A percentile compares a stretch with the other conserved stretches of the same genome.
These are phyloP conservation scores for Dasysyrphus albostriatus DNA, from an alignment of 2,888 invertebrate species.

Conservation along the genomic window DNA sequence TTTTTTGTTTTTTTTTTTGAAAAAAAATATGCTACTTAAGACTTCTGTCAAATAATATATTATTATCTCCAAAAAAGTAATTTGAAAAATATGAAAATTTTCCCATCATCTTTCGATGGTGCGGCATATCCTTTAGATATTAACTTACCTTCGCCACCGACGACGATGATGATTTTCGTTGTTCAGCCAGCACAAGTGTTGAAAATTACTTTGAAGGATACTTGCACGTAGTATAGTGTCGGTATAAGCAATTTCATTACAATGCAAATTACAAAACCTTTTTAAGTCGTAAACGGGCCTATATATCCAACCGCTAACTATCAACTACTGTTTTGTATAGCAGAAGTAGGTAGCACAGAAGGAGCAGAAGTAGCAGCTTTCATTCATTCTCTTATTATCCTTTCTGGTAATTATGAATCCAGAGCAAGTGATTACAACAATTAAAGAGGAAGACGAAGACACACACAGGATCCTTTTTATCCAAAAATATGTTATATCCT, in stretches of 20 bases:
- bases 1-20: not conserved
- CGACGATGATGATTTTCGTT: conserved; percentile 26
- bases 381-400: conserved; percentile 53
- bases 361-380: conserved; percentile 38
- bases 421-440: conserved; percentile 65
- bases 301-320: conserved; percentile 62
- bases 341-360: conserved; percentile 11
- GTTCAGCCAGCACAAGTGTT: conserved; percentile 51
- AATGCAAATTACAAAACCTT: conserved; percentile 59
- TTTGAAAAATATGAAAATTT: conserved; percentile 64
- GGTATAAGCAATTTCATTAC: conserved; percentile 52
- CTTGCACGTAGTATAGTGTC: conserved; percentile 47
- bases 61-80: conserved; percentile 37
- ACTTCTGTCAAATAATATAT: conserved; percentile 28
- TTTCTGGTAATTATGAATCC: conserved; percentile 62
- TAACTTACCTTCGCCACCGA: conserved; percentile 41
- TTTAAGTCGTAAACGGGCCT: conserved; percentile 27
- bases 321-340: conserved; percentile 43
- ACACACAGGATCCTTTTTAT: conserved; percentile 38
- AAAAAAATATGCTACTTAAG: conserved; percentile 44
- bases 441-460: conserved; percentile 38
- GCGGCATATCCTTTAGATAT: conserved; percentile 51
- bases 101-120: conserved; percentile 24
- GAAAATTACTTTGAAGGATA: conserved; percentile 62
- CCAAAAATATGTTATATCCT: conserved; percentile 23